phyloP scores from a whole-genome alignment of 2,888 invertebrate species.

The Schizotus pectinicornis region DNA sequence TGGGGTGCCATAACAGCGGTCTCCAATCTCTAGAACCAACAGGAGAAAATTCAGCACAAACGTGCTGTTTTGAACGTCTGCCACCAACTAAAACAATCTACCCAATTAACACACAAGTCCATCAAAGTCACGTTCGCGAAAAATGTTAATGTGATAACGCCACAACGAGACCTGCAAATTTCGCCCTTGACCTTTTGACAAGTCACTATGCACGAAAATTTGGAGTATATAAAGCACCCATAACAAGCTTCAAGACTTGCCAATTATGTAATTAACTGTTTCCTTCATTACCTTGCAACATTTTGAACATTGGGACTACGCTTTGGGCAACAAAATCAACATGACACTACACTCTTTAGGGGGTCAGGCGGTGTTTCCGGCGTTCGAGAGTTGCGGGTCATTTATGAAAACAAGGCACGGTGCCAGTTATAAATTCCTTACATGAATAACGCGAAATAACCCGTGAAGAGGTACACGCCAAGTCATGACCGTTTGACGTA shows the following conservation, averaged over 20 bases:
- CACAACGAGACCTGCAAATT: conserved; percentile 4
- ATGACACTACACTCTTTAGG: conserved; percentile 13
- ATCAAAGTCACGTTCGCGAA: conserved; percentile 2
- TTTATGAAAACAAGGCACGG: conserved; percentile 25
- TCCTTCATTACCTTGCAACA: conserved; percentile 22
- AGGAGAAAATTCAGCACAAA: background rate
- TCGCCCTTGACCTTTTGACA: conserved; percentile 22
- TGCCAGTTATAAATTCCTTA: conserved; percentile 14
- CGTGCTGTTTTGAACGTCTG: background rate
- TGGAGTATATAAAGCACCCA: no score
- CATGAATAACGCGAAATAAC: conserved; percentile 20
- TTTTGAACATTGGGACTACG: conserved; percentile 6
- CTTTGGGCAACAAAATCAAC: conserved; percentile 3
- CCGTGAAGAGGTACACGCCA: conserved; percentile 19
- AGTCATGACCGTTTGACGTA: conserved; percentile 25
- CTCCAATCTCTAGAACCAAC: conserved; percentile 16
- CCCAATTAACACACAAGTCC: no score
- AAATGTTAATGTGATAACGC: conserved; percentile 6
- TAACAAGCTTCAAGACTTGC: background rate
- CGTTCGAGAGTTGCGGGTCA: conserved; percentile 14
- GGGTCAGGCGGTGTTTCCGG: conserved; percentile 4
- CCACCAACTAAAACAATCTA: no score
- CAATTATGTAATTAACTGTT: conserved; percentile 14
- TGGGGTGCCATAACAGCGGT: conserved; percentile 60
- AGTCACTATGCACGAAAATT: conserved; percentile 6